These are phyloP conservation scores for Melinaea marsaeus DNA, from an alignment of 2,888 invertebrate species.

Conservation along the genomic window DNA sequence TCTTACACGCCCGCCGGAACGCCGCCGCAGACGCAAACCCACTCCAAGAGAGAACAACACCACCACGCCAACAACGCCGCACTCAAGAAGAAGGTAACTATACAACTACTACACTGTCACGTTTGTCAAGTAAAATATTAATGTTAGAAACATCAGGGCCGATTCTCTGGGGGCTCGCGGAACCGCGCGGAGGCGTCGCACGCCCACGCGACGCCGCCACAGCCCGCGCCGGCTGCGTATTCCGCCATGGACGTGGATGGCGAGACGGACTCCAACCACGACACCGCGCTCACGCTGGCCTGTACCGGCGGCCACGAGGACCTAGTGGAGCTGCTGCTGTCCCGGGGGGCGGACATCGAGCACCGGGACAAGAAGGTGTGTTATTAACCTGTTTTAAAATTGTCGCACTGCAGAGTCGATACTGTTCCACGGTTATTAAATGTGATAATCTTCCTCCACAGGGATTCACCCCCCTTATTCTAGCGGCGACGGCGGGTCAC, in stretches of 20 bases:
- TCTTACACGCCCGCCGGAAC: constrained; percentile 34
- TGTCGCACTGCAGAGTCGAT: background rate
- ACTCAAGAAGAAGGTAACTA: constrained; percentile 63
- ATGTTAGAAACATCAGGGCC: constrained; percentile 40
- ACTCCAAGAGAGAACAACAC: constrained; percentile 62
- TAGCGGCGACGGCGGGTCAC: constrained; percentile 96
- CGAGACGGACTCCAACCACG: constrained; percentile 98
- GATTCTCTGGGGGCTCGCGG: constrained; percentile 48
- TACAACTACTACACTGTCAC: background rate
- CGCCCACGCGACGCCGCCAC: constrained; percentile 55
- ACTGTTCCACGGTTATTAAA: background rate
- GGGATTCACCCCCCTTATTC: constrained; percentile 97
- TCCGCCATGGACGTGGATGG: constrained; percentile 96
- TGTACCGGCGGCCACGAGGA: constrained; percentile 98
- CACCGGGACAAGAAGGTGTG: constrained; percentile 95
- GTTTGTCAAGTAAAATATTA: background rate
- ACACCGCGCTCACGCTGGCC: constrained; percentile 97
- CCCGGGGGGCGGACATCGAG: constrained; percentile 96
- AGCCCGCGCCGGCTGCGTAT: constrained; percentile 76
- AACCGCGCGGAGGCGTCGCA: constrained; percentile 41
- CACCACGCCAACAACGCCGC: constrained; percentile 51
- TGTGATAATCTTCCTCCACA: constrained; percentile 22
- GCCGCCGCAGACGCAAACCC: constrained; percentile 43
- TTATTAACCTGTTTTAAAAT: background rate
- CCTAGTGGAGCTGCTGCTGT: constrained; percentile 93